Evolutionary conservation across 2,888 invertebrate genomes (phyloP), one percentile per base, ranked within the genome.

Genomic region (Cheilosia variabilis): DNA sequence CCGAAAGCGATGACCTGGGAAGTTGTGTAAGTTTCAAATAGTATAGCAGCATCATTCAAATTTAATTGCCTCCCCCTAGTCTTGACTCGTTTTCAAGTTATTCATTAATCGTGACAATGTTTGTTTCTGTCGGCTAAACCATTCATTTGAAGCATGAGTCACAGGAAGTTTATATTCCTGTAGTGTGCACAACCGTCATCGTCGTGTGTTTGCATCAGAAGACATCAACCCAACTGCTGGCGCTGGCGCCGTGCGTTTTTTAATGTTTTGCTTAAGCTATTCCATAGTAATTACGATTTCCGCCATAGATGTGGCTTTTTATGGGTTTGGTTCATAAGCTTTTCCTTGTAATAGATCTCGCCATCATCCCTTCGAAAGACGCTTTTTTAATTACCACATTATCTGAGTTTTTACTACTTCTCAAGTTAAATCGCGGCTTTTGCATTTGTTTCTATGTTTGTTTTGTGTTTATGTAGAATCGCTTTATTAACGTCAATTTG

Each of bases 1-100:
- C 90, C 22, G 92, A 92, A 73, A 92, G 90, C 83, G 92, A 92
- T 80, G 91, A 91, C 87, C 88, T 91, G 75, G 91, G 90, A 60
- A 91, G 90, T 87, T 89, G 89, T 88, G 92, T 92, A 88, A 88
- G 90, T 89, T 68, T 9, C 52, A 15, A 41, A 43, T 37, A 55
- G 15, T 24, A 13, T 37, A 37, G 3, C 10, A 34, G 34, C 34
- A 34, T 34, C 43, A 53, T 55, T 62, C 17, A 53, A 78, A 63
- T 68, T 37, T 13, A 24, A 17, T 24, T 52, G 19, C 15, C n/a
- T 24, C 45, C 15, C 43, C 27, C 17, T 27, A 10, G 9, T n/a
- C 22, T 19, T 24, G 6, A 17, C 37, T 63, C 2, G 15, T 6
- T 13, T 52, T 53, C 55, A 75, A 73, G 68, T 80, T 55, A 80